A percentile compares a stretch with the other conserved stretches of the same genome.
phyloP scores from a whole-genome alignment of 2,113 vertebrate genomes.

The Plestiodon gilberti region DNA sequence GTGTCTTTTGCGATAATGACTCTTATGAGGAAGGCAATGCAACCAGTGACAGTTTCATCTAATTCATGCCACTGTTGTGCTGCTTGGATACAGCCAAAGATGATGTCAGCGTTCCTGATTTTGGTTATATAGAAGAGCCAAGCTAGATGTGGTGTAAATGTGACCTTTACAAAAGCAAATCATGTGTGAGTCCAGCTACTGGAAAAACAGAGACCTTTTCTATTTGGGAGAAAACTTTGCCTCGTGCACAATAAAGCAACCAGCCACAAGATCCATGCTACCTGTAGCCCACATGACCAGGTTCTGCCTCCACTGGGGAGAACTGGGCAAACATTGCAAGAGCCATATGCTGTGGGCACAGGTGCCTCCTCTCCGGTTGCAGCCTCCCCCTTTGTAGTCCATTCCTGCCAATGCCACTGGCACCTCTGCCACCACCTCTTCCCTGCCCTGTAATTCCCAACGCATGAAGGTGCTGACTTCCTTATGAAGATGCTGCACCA shows the following conservation, averaged over 20 bases:
- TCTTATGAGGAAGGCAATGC: background rate
- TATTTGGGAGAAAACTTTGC: background rate
- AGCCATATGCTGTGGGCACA: background rate
- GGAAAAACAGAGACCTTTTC: background rate
- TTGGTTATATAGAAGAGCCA: background rate
- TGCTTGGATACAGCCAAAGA: background rate
- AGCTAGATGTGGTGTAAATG: too few species aligned
- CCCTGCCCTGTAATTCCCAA: background rate
- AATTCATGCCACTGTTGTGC: background rate
- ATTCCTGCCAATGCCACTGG: background rate
- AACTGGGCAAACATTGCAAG: background rate
- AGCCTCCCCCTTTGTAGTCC: background rate
- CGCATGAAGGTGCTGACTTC: too few species aligned
- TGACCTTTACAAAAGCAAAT: too few species aligned
- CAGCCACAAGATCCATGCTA: background rate
- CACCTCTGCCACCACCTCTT: too few species aligned
- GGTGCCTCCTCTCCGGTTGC: background rate
- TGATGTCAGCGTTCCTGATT: background rate
- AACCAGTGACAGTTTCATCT: background rate
- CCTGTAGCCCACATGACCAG: background rate
- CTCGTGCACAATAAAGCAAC: background rate
- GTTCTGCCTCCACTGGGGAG: background rate
- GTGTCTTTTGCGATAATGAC: background rate
- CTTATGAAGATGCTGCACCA: background rate
- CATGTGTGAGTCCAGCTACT: background rate